Evolutionary conservation across 2,797 vertebrate species (phyloP).

Genomic region (Oryzias dopingdopingensis): DNA sequence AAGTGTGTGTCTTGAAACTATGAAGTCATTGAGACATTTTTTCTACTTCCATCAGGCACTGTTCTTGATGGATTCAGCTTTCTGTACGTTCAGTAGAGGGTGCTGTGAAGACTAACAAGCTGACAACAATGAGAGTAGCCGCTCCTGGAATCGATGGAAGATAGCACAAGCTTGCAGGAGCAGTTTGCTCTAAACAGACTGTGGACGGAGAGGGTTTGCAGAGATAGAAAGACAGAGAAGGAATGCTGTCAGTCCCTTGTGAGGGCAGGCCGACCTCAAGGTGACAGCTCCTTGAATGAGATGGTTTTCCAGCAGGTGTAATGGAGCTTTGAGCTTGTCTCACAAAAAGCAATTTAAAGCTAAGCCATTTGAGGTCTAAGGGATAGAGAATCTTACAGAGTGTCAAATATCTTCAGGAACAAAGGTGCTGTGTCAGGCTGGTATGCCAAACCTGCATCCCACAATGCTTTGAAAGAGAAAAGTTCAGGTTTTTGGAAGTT

Average conservation of each 20-base stretch:
- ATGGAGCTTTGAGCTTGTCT: slow-evolving; percentile 70
- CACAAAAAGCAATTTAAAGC: slow-evolving; percentile 76
- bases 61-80: slow-evolving; percentile 51
- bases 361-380: slow-evolving; percentile 56
- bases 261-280: slow-evolving; percentile 67
- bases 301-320: slow-evolving; percentile 71
- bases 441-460: slow-evolving; percentile 36
- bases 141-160: slow-evolving; percentile 70
- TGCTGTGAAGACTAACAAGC: slow-evolving; percentile 57
- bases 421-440: slow-evolving; percentile 51
- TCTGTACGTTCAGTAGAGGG: slow-evolving; percentile 26
- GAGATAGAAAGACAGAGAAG: slow-evolving; percentile 40
- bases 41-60: slow-evolving; percentile 23
- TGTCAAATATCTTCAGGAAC: slow-evolving; percentile 63
- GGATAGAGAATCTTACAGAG: slow-evolving; percentile 44
- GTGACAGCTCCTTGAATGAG: slow-evolving; percentile 75
- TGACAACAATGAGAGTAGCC: slow-evolving; percentile 45
- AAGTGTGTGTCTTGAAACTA: slow-evolving; percentile 31
- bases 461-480: slow-evolving; percentile 21
- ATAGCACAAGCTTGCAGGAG: slow-evolving; percentile 62
- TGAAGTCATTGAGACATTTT: slow-evolving; percentile 25
- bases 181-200: slow-evolving; percentile 65
- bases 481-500: slow-evolving; percentile 12
- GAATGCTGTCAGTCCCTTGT: slow-evolving; percentile 71
- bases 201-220: slow-evolving; percentile 37